Percentiles rank a stretch among this genome's conserved stretches.
phyloP scores from a whole-genome alignment of 2,888 invertebrate species.

The Heliconius charithonia region DNA sequence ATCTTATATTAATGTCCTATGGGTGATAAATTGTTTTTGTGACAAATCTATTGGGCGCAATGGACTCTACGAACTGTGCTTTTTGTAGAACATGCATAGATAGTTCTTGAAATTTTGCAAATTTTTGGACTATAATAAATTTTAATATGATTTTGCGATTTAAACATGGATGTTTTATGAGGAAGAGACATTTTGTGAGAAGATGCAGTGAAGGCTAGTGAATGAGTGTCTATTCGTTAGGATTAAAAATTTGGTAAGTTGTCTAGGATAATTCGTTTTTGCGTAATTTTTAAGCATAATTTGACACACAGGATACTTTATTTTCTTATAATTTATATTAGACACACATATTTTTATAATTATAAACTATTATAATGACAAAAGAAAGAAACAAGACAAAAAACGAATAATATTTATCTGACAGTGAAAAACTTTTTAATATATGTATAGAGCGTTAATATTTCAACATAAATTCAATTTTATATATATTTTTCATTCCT shows the following conservation, averaged over 20 bases:
- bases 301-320: not conserved
- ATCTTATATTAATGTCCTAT: slow-evolving; percentile 45
- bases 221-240: slow-evolving; percentile 45
- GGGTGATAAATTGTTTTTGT: slow-evolving; percentile 44
- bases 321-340: not conserved
- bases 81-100: slow-evolving; percentile 17
- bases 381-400: too few relatives aligned
- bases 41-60: slow-evolving; percentile 42
- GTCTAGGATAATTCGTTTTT: not conserved
- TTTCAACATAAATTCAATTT: not conserved
- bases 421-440: not conserved
- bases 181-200: slow-evolving; percentile 35
- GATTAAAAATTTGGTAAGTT: slow-evolving; percentile 45
- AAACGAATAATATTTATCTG: not conserved
- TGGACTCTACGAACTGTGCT: slow-evolving; percentile 15
- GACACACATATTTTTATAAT: not conserved
- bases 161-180: slow-evolving; percentile 30
- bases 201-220: slow-evolving; percentile 41
- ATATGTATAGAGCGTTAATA: not conserved
- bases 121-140: slow-evolving; percentile 12
- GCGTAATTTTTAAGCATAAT: not conserved
- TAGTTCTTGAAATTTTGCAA: slow-evolving; percentile 24
- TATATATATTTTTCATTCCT: not conserved
- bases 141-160: slow-evolving; percentile 27
- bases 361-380: not conserved